Evolutionary conservation across 2,113 vertebrate species (phyloP).

Genomic region (Rynchops niger): DNA sequence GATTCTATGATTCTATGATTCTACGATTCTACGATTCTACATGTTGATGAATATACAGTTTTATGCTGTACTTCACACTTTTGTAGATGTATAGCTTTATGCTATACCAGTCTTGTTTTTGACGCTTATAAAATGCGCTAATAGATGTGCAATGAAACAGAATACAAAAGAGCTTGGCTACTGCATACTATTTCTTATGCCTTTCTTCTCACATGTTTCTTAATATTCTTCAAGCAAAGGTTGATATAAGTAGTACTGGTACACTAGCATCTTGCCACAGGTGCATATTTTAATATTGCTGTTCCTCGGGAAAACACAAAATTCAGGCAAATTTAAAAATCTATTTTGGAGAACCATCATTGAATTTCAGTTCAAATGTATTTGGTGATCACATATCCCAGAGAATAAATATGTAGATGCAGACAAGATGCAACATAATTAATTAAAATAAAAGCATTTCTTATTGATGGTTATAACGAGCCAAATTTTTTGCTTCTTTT

Average conservation of each 20-base stretch:
- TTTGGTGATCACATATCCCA: neutral
- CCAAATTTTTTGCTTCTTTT: neutral
- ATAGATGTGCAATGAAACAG: neutral
- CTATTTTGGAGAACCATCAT: neutral
- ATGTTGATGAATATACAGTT: neutral
- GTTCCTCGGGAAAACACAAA: neutral
- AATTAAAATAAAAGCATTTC: conserved; percentile 5
- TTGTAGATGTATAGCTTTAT: neutral
- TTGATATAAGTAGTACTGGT: neutral
- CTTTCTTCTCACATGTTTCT: neutral
- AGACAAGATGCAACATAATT: neutral
- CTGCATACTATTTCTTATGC: neutral
- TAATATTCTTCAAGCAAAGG: neutral
- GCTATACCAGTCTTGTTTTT: neutral
- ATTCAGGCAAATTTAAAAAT: neutral
- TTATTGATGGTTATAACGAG: neutral
- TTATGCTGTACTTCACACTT: neutral
- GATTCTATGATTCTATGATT: too few relatives aligned
- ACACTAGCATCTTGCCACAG: neutral
- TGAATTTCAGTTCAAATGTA: neutral
- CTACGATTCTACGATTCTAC: too few relatives aligned
- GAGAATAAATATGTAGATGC: neutral
- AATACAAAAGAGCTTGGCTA: neutral
- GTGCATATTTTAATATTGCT: neutral
- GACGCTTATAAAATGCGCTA: neutral